Conservation (phyloP, 2,888 invertebrate species). For the Eutolmus rufibarbis region DNA sequence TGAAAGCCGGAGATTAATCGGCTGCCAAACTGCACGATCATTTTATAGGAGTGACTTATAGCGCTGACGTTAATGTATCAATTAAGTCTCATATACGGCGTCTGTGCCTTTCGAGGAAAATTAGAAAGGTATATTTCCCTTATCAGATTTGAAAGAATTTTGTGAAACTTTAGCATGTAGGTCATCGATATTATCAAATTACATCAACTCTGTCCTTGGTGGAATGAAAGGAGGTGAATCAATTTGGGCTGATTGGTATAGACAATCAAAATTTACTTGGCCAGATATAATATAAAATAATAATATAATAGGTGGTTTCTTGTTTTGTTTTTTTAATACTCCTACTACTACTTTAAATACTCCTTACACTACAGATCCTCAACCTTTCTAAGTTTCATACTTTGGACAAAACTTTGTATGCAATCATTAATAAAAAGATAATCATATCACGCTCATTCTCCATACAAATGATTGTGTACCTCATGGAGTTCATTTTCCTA, state of each 20-base stretch:
- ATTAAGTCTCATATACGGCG: neutral
- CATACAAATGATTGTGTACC: no score
- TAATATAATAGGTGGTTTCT: no score
- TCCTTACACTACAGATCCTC: no score
- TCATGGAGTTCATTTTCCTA: no score
- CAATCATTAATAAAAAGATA: no score
- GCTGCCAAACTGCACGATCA: neutral
- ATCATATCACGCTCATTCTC: no score
- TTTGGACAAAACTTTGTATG: no score
- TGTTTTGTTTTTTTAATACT: no score
- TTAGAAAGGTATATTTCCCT: neutral
- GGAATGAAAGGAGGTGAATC: neutral
- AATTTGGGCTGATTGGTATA: neutral
- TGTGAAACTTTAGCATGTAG: neutral
- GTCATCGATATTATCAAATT: neutral
- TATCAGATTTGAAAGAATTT: neutral
- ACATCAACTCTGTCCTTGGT: neutral
- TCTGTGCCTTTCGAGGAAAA: neutral
- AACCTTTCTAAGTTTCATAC: no score
- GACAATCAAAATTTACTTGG: neutral
- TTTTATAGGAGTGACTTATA: neutral
- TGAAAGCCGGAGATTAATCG: neutral
- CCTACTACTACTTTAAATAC: no score
- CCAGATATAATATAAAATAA: no score
- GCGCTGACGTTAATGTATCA: neutral